A percentile compares a stretch with the other conserved stretches of the same genome.
These are phyloP conservation scores for Acrocyrtus sp. DNA, from an alignment of 2,888 invertebrate species.

Conservation along the genomic window DNA sequence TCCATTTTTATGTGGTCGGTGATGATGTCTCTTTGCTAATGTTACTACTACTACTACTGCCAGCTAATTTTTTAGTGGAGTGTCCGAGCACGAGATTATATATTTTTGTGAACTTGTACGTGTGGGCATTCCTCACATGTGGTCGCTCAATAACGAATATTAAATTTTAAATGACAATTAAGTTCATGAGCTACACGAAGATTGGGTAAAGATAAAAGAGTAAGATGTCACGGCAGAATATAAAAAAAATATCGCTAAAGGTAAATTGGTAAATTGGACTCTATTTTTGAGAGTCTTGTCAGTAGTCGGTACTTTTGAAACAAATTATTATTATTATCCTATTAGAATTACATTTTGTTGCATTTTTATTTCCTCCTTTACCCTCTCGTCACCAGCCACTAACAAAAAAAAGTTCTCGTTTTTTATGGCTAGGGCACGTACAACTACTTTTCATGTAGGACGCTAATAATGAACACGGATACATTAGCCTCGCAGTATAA, in stretches of 20 bases:
- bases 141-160: conserved; percentile 24
- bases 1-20: too few species aligned
- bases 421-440: too few species aligned
- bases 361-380: conserved; percentile 11
- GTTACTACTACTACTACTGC: too few species aligned
- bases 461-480: too few species aligned
- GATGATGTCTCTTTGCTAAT: too few species aligned
- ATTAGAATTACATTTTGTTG: conserved; percentile 3
- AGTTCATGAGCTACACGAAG: conserved; percentile 21
- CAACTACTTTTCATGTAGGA: too few species aligned
- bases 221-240: neutral
- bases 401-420: too few species aligned
- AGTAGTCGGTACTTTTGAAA: conserved; percentile 13
- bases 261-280: neutral
- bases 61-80: too few species aligned
- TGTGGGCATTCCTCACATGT: conserved; percentile 19
- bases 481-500: too few species aligned
- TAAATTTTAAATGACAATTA: conserved; percentile 30
- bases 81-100: too few species aligned
- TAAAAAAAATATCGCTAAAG: neutral
- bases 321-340: conserved; percentile 28
- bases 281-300: too few species aligned
- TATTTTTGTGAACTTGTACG: too few species aligned
- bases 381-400: conserved; percentile 11
- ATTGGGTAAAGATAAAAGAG: conserved; percentile 12